Base-by-base conservation (phyloP, 2,888 invertebrate genomes). In the Drosophila niveifrons region DNA sequence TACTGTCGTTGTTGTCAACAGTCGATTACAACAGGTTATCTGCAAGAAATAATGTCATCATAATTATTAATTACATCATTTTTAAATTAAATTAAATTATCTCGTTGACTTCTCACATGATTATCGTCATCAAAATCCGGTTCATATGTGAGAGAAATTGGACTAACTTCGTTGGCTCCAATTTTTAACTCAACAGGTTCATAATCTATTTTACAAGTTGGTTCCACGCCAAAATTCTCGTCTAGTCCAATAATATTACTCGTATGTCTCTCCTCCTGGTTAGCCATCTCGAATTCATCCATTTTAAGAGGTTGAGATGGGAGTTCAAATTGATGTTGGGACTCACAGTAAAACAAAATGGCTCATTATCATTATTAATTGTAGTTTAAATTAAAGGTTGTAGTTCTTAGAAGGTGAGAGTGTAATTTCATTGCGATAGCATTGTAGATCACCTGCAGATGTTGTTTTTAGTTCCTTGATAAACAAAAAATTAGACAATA, bases 151-250 rank as follows among this genome's bases (percentile, higher is more conserved):
- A 46, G 53, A 13, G 39, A 43, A 36, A 18, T 56, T 0, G 73
- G 59, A 36, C 69, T 73, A 6, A 50, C 44, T 46, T 70, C 67
- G 2, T 50, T 47, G 39, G 58, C 18, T 6, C 66, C 66, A 8
- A 73, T 67, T n/a, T 76, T 70, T 34, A 63, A 41, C 43, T 65
- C 70, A 1, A 51, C 55, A 9, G 55, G 66, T 6, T 76, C 75
- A 3, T 56, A 43, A 18, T 79, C 69, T 44, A 61, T 75, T 4
- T 11, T 4, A 36, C 11, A n/a, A 8, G 57, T 46, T 4, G 63
- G 50, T 8, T 31, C 52, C 2, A 43, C 9, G 1, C 46, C 56
- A 13, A 71, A 3, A 7, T 57, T 46, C 34, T 47, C 7, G 7
- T 51, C 61, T 28, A 64, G 17, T n/a, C 13, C 29, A 44, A 64